phyloP scores from a whole-genome alignment of 2,797 vertebrate genomes.

The Podarcis lilfordi region DNA sequence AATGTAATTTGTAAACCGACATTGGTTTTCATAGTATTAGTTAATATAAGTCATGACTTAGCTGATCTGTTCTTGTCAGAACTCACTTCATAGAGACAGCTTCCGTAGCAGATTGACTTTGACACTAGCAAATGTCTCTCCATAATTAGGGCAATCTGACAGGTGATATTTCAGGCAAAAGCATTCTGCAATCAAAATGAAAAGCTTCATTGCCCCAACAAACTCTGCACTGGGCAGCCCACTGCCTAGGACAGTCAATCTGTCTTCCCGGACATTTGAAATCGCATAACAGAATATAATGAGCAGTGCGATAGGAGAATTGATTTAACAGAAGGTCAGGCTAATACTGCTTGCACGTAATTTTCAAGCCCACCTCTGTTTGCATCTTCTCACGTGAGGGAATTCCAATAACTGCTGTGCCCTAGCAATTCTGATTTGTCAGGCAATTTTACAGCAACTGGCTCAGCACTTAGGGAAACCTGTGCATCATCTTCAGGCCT shows the following conservation, averaged over 20 bases:
- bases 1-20: neutral
- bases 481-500: rapidly evolving
- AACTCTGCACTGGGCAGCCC: neutral
- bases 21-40: constrained; percentile 16
- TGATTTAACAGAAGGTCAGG: neutral
- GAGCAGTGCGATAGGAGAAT: constrained; percentile 9
- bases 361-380: neutral
- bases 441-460: rapidly evolving
- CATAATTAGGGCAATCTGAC: constrained; percentile 42
- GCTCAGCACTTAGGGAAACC: neutral
- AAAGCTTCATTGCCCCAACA: neutral
- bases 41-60: constrained; percentile 30
- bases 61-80: constrained; percentile 37
- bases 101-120: constrained; percentile 44
- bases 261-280: neutral
- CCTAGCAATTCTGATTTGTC: neutral
- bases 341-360: constrained; percentile 23
- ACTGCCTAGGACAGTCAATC: neutral
- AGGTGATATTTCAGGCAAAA: neutral
- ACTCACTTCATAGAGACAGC: constrained; percentile 39
- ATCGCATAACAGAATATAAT: constrained; percentile 15
- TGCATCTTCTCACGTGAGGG: neutral
- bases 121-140: constrained; percentile 42
- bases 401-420: neutral
- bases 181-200: constrained; percentile 11